Percentiles rank a stretch among this genome's conserved stretches.
These are phyloP conservation scores for Yponomeuta cagnagella DNA, from an alignment of 2,888 invertebrate genomes.

Conservation along the genomic window DNA sequence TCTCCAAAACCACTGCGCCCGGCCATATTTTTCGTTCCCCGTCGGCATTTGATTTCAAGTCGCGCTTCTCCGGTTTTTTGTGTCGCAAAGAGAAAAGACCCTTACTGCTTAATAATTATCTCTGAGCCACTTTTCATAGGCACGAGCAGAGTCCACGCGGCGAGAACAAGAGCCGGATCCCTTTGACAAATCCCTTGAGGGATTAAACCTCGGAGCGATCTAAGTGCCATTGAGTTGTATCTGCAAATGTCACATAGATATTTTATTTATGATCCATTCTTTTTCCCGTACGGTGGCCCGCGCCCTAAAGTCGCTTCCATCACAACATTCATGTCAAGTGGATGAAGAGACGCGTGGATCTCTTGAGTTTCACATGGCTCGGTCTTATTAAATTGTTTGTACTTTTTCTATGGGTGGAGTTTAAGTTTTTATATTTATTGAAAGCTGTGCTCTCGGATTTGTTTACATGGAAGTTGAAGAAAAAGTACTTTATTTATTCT, in stretches of 20 bases:
- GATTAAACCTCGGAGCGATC: neutral
- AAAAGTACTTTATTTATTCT: too few species aligned
- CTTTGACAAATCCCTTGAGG: neutral
- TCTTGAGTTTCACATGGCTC: too few species aligned
- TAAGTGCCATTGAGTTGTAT: conserved; percentile 1
- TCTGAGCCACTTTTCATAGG: neutral
- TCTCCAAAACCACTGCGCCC: neutral
- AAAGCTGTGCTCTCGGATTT: too few species aligned
- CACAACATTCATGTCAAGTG: neutral
- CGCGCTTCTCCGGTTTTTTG: neutral
- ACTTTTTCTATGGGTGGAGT: too few species aligned
- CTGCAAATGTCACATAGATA: neutral
- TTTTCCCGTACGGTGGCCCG: neutral
- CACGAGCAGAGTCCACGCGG: neutral
- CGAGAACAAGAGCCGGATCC: neutral
- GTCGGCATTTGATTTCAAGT: neutral
- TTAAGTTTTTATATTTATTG: too few species aligned
- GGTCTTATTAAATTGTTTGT: too few species aligned
- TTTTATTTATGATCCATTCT: neutral
- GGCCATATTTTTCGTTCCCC: neutral
- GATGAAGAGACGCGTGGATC: neutral
- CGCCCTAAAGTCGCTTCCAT: neutral
- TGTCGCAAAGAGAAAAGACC: neutral
- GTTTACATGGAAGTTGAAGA: too few species aligned
- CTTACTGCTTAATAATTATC: neutral